phyloP scores from a whole-genome alignment of 2,888 invertebrate species.

The Tholera decimalis region DNA sequence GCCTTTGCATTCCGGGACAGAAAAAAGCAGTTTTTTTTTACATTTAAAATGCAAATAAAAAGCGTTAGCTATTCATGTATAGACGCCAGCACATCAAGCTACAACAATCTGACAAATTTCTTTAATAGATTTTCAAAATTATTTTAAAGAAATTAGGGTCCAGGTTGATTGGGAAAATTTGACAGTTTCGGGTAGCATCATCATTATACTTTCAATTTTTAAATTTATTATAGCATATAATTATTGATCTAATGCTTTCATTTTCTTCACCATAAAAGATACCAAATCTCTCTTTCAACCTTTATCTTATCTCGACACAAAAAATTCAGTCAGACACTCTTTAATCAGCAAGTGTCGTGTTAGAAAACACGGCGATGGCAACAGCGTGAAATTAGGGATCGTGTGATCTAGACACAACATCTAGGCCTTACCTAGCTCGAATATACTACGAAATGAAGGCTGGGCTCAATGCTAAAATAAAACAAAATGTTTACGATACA shows the following conservation, averaged over 20 bases:
- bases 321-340: slow-evolving; percentile 4
- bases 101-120: no score
- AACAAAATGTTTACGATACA: slow-evolving; percentile 9
- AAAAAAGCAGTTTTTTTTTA: no score
- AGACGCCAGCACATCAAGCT: no score
- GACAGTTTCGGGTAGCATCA: no score
- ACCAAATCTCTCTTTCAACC: neutral
- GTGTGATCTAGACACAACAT: slow-evolving; percentile 30
- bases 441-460: slow-evolving; percentile 1
- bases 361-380: slow-evolving; percentile 10
- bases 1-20: no score
- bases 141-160: no score
- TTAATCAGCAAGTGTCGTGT: slow-evolving; percentile 13
- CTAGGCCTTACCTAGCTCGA: slow-evolving; percentile 18
- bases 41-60: no score
- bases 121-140: no score
- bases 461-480: neutral
- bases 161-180: no score
- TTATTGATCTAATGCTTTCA: neutral
- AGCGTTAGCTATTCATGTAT: no score
- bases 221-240: no score
- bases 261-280: slow-evolving; percentile 12
- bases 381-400: slow-evolving; percentile 52
- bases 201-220: no score
- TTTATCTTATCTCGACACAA: slow-evolving; percentile 5